Base-by-base conservation (phyloP, 2,888 invertebrate species). In the Eurytoma californica region DNA sequence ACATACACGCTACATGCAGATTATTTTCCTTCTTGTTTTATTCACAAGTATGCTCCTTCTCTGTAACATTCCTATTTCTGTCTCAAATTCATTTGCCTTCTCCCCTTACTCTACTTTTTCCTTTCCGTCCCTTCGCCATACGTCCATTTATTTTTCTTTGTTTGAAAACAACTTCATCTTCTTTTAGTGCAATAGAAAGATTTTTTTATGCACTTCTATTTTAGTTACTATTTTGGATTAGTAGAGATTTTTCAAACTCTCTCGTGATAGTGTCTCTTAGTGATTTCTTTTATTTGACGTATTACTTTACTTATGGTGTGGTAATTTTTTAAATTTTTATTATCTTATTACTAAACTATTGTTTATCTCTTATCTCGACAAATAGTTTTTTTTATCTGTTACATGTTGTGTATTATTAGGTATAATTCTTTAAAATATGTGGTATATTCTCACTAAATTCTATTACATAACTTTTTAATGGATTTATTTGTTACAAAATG, bases 51-150 rank as follows among this genome's bases (percentile, higher is more conserved):
- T 24, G 67, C 53, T 68, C 55, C 28, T 30, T 53, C 76, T 76
- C 80, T 77, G 68, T 74, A 63, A 65, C 63, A 28, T 60, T 61
- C 65, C 57, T 69, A 61, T 51, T 51, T 65, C 60, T 14, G 51
- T 55, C 72, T 18, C 57, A 13, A 30, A n/a, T 3, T 53, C 66
- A n/a, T 67, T 9, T 51, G 28, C 39, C 39, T 39, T 39, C 39
- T 39, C 51, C 20, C 28, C 39, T 47, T 39, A 47, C 20, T 49
- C 67, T n/a, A 24, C 18, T 65, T 24, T 3, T 67, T 70, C 53
- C n/a, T 53, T 12, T 74, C 20, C 14, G 28, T 65, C 13, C 49
- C n/a, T 20, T 3, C 16, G 49, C 20, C 47, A 14, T 3, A 3
- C 14, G 18, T n/a, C 16, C 66, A 24, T 67, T 53, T 53, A 28